These are phyloP conservation scores for Fundulus diaphanus DNA, from an alignment of 2,797 vertebrate species.

Conservation along the genomic window DNA sequence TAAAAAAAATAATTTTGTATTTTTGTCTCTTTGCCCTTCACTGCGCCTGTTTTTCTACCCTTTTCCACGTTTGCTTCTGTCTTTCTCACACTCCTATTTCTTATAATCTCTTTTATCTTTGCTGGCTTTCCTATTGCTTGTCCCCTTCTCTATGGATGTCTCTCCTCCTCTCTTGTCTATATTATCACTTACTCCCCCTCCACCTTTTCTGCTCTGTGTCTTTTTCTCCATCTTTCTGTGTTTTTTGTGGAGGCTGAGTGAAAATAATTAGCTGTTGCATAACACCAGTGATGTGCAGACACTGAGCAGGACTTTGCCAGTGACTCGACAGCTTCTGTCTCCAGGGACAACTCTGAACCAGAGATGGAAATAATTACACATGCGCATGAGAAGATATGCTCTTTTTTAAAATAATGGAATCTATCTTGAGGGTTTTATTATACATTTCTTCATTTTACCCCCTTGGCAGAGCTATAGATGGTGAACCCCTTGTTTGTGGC, in stretches of 20 bases:
- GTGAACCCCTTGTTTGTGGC: slow-evolving; percentile 60
- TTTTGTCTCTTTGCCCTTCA: slow-evolving; percentile 12
- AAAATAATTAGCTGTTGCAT: slow-evolving; percentile 80
- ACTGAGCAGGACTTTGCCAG: slow-evolving; percentile 72
- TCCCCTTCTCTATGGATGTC: not conserved
- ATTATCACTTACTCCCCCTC: slow-evolving; percentile 34
- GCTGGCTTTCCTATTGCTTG: slow-evolving; percentile 5
- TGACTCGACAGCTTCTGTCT: slow-evolving; percentile 56
- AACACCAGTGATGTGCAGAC: slow-evolving; percentile 75
- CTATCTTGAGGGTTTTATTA: slow-evolving; percentile 57
- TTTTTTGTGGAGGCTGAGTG: slow-evolving; percentile 67
- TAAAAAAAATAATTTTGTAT: slow-evolving; percentile 7
- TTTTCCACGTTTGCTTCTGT: slow-evolving; percentile 5
- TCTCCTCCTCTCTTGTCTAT: slow-evolving; percentile 22
- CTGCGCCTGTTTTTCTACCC: slow-evolving; percentile 6
- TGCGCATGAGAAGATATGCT: slow-evolving; percentile 62
- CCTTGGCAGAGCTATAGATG: slow-evolving; percentile 37
- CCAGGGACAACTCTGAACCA: slow-evolving; percentile 48
- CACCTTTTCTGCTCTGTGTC: slow-evolving; percentile 19
- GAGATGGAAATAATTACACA: slow-evolving; percentile 76
- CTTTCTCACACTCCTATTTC: slow-evolving; percentile 17
- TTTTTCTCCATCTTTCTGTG: slow-evolving; percentile 22
- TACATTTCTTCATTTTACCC: slow-evolving; percentile 57
- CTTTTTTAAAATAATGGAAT: slow-evolving; percentile 59
- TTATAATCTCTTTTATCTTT: slow-evolving; percentile 15